Evolutionary conservation across 2,113 vertebrate species (phyloP), one percentile per base, ranked within the genome.

Genomic region (Muscicapa adusta): DNA sequence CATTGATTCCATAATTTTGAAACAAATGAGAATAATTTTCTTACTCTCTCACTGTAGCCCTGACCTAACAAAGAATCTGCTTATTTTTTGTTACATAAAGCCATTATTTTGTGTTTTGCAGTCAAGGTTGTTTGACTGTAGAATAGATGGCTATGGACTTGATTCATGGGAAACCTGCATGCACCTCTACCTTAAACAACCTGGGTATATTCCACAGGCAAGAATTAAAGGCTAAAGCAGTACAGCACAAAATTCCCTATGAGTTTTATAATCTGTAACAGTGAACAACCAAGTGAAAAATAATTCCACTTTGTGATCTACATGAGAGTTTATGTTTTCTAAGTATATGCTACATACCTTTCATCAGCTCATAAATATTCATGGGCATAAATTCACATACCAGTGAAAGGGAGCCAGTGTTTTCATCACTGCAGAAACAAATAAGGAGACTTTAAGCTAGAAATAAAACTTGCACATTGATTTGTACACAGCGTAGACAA

Each of bases 381-480:
- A 99, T 98, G 86, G 99, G 98, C 98, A 98, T 99, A 94, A 99
- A 98, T 97, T 99, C 99, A 97, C 98, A 98, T 90, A 99, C 98
- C 89, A 99, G 93, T 89, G 98, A 98, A 85, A 99, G 97, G 33
- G 97, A 98, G 57, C 97, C 98, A 50, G 97, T 95, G 88, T 98
- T 98, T 97, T 98, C 98, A 97, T 99, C 98, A 81, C 99, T 99
- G 97, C 96, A 97, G 97, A 91, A 97, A 89, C 88, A 97, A 96
- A 93, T 23, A 92, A 38, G 45, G 58, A 90, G 73, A 61, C n/a
- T 85, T 89, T 86, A 79, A 72, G 74, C 50, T 91, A 83, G 89
- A 94, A 96, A 83, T 70, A 62, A 86, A 86, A 62, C 24, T 15
- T 62, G 54, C 31, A 61, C 38, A 82, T 61, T 77, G 20, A 85